Evolutionary conservation across 2,113 vertebrate species (phyloP), one percentile per base, ranked within the genome.

Genomic region (Mystacornis crossleyi): DNA sequence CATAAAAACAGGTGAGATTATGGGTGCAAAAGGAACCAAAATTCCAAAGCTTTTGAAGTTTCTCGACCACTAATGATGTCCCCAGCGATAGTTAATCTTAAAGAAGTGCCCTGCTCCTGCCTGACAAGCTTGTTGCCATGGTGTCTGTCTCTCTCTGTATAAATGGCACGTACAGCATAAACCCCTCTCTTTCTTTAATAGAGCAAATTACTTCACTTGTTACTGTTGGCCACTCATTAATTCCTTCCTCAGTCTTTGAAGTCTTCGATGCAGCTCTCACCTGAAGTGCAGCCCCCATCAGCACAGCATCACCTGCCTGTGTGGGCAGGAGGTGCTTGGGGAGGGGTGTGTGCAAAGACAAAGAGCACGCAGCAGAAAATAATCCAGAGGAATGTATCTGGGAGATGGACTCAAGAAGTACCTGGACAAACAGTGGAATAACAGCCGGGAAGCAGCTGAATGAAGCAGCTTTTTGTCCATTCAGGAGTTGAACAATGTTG

Each of bases 111-210:
- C 80, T 86, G 80, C 86, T 96, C 36, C 57, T 92, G 83, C 83
- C 45, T 95, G 94, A 81, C 86, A 84, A 89, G 65, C 91, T 89
- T 86, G 94, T 97, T 96, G 93, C 95, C 89, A 97, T 97, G 95
- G 96, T 86, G 92, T 78, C 89, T 94, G 47, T 92, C 80, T 96
- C 80, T 90, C 51, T 77, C 95, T 83, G 29, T 92, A n/a, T 62
- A 93, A 73, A 38, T 66, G 82, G 92, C 90, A 96, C 4, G 26
- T 67, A 93, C 45, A 45, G 53, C 48, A 92, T 81, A 81, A 95
- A 93, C 92, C 31, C 71, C 82, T 86, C 78, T 79, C 74, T 53
- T 87, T 64, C 84, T 83, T 95, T 95, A 93, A 86, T 47, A 84
- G 19, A 93, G 73, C 65, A 94, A 95, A 94, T 96, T 67, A 93